A percentile compares a stretch with the other conserved stretches of the same genome.
These are phyloP conservation scores for Eupithecia subfuscata DNA, from an alignment of 2,888 invertebrate species.

Conservation along the genomic window DNA sequence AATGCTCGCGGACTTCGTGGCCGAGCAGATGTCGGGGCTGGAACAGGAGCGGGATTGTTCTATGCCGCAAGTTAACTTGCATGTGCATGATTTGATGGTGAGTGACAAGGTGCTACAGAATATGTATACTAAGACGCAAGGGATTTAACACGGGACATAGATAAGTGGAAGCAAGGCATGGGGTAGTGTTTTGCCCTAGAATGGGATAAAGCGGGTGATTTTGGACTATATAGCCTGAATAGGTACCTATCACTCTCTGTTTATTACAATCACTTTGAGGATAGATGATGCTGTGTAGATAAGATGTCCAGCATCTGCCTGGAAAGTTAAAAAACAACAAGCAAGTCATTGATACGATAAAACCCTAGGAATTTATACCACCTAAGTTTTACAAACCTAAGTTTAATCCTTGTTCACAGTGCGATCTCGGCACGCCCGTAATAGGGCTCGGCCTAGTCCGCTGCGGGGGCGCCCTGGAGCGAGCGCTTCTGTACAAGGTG, in stretches of 20 bases:
- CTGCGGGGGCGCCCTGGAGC: slow-evolving; percentile 85
- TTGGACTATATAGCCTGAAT: no score
- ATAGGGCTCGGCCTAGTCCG: slow-evolving; percentile 84
- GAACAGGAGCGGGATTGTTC: slow-evolving; percentile 73
- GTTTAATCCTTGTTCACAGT: slow-evolving; percentile 44
- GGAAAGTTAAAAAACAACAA: no score
- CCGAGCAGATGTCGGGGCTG: slow-evolving; percentile 78
- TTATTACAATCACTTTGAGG: no score
- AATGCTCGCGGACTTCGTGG: slow-evolving; percentile 79
- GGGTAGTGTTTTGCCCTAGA: neutral
- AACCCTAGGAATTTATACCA: no score
- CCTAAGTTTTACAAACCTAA: no score
- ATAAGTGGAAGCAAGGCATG: neutral
- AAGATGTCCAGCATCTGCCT: no score
- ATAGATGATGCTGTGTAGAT: no score
- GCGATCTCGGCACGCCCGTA: slow-evolving; percentile 69
- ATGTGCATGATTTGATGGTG: slow-evolving; percentile 79
- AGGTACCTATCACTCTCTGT: no score
- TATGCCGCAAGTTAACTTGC: slow-evolving; percentile 72
- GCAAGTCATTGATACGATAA: no score
- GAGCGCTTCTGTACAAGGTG: slow-evolving; percentile 86
- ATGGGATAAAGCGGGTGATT: no score
- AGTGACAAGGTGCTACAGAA: neutral
- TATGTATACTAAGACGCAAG: neutral
- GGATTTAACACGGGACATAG: neutral